Evolutionary conservation across 2,797 vertebrate species (phyloP), one percentile per base, ranked within the genome.

Genomic region (Geotria australis): DNA sequence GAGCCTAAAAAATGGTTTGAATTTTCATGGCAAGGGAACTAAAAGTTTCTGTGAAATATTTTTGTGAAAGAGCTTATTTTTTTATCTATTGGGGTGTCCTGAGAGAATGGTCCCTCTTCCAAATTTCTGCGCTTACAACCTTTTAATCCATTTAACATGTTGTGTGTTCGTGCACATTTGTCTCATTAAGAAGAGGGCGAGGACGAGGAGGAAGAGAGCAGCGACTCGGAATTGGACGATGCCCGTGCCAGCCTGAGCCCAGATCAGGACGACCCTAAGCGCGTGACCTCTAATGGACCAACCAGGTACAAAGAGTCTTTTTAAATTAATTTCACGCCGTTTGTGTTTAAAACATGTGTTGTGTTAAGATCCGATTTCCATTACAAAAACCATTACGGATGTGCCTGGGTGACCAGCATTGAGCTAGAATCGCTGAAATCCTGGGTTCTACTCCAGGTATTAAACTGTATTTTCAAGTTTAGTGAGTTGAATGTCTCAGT

Each of bases 141-240:
- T 7, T 57, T 10, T 57, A 15, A 24, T n/a, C 51, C 59, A 2
- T 59, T 9, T 56, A 47, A 53, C 8, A 46, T 7, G 2, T 8
- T 49, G 57, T 58, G 57, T 10, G 7, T 13, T n/a, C 14, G 9
- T 24, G 13, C 46, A 48, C 49, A 13, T 10, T 15, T 53, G 46
- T 49, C 12, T 47, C 51, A 53, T 59, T 56, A 47, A 12, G 15
- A 47, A 47, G 47, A 53, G 56, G 83, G 69, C 57, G 76, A 68
- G 0, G 83, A 83, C 66, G 78, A 70, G 58, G 80, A 94, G 0
- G 88, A 95, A 8, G 88, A 94, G 65, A 98, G 85, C 75, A 98
- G 85, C 3, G 91, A 98, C 62, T 95, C 91, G 0, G 91, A 98
- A 2, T 77, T 71, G 2, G 91, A 98, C 0, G 88, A 95, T 61